A percentile compares a stretch with the other conserved stretches of the same genome.
These are phyloP conservation scores for Trididemnum nubilum DNA, from an alignment of 23 tunicate genomes.

Conservation along the genomic window DNA sequence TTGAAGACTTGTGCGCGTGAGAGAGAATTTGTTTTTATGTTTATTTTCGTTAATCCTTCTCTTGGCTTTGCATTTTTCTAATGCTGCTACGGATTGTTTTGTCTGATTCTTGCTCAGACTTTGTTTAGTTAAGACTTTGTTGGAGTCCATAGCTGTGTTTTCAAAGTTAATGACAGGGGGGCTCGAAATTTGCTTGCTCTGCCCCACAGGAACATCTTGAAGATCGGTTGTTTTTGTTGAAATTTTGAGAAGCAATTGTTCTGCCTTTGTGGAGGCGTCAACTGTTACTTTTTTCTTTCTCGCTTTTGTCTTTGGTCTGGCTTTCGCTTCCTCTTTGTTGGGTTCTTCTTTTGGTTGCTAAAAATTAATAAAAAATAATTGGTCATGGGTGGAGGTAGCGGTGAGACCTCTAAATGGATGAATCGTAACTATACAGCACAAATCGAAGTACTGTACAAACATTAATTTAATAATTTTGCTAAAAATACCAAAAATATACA, in stretches of 20 bases:
- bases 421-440: no score
- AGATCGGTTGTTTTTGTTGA: background rate
- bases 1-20: background rate
- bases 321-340: background rate
- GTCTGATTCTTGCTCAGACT: background rate
- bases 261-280: background rate
- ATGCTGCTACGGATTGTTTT: background rate
- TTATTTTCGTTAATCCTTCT: background rate
- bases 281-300: background rate
- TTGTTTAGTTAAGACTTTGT: background rate
- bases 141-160: background rate
- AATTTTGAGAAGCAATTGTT: slow-evolving; percentile 20
- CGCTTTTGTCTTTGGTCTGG: background rate
- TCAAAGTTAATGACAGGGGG: slow-evolving; percentile 10
- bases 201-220: background rate
- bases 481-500: no score
- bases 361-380: no score
- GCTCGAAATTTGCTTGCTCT: background rate
- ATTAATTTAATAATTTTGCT: no score
- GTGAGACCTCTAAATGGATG: no score
- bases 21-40: background rate
- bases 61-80: background rate
- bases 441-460: no score
- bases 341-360: no score
- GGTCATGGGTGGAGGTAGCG: no score